Evolutionary conservation across 2,113 vertebrate species (phyloP).

Genomic region (Bucco capensis): DNA sequence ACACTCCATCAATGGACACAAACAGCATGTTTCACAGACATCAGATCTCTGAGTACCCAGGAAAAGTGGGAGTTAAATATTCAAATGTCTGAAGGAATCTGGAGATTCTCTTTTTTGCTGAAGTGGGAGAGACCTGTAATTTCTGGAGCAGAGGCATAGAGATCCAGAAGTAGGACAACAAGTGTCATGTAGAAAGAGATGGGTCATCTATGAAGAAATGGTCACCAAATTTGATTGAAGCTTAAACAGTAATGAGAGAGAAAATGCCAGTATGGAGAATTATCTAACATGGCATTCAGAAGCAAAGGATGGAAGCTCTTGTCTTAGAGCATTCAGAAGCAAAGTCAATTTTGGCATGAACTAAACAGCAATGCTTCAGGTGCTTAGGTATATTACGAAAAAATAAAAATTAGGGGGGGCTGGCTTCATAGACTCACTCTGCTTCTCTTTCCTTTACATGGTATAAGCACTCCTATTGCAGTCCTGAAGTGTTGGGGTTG

Average conservation of each 20-base stretch:
- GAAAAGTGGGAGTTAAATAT: neutral
- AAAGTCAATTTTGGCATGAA: neutral
- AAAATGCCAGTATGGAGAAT: neutral
- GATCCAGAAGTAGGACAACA: neutral
- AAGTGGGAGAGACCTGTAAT: neutral
- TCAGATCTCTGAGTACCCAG: neutral
- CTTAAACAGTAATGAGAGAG: too few relatives aligned
- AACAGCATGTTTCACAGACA: neutral
- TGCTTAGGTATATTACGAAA: neutral
- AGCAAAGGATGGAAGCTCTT: neutral
- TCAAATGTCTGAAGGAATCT: neutral
- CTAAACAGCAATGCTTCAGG: neutral
- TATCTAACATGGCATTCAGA: neutral
- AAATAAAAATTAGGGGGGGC: neutral
- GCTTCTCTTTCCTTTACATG: neutral
- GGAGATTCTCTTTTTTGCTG: neutral
- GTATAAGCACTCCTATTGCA: neutral
- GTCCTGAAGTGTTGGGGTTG: neutral
- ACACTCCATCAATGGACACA: neutral
- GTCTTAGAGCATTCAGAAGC: neutral
- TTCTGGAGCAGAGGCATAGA: neutral
- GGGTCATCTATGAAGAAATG: neutral
- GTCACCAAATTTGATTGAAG: accelerated
- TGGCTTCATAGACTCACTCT: neutral
- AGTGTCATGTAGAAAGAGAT: neutral